Percentiles rank a stretch among this genome's conserved stretches.
These are phyloP conservation scores for Tapirus indicus DNA, from an alignment of 2,797 vertebrate genomes.

Conservation along the genomic window DNA sequence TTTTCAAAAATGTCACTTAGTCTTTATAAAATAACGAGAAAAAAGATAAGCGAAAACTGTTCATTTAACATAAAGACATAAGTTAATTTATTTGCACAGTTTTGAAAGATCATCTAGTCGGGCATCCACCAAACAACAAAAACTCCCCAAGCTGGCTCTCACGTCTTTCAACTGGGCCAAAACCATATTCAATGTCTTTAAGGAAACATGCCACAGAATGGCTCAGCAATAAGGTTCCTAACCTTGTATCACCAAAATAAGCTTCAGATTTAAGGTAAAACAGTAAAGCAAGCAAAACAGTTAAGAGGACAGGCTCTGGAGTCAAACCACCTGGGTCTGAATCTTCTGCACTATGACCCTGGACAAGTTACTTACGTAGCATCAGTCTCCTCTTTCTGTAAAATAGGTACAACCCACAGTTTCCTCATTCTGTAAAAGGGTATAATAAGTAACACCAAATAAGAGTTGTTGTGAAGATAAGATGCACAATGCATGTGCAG, in stretches of 20 bases:
- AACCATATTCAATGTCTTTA: neutral
- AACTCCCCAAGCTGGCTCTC: neutral
- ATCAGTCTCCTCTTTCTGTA: neutral
- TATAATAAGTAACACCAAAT: neutral
- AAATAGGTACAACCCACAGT: neutral
- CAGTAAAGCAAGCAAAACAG: neutral
- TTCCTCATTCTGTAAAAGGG: neutral
- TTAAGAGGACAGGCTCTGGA: neutral
- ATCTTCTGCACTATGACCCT: neutral
- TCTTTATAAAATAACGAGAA: slow-evolving; percentile 20
- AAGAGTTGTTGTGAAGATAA: neutral
- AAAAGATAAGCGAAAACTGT: slow-evolving; percentile 16
- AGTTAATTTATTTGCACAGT: slow-evolving; percentile 11
- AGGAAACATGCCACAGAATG: neutral
- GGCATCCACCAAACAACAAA: neutral
- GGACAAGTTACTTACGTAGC: neutral
- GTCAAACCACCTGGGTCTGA: neutral
- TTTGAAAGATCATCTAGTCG: neutral
- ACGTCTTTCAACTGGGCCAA: neutral
- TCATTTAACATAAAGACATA: neutral
- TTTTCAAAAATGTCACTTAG: slow-evolving; percentile 9
- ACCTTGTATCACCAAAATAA: neutral
- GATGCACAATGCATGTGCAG: neutral
- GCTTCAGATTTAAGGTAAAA: slow-evolving; percentile 56
- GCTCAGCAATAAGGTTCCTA: neutral